Conservation (phyloP, 2,888 invertebrate species). For the Entomobrya proxima region DNA sequence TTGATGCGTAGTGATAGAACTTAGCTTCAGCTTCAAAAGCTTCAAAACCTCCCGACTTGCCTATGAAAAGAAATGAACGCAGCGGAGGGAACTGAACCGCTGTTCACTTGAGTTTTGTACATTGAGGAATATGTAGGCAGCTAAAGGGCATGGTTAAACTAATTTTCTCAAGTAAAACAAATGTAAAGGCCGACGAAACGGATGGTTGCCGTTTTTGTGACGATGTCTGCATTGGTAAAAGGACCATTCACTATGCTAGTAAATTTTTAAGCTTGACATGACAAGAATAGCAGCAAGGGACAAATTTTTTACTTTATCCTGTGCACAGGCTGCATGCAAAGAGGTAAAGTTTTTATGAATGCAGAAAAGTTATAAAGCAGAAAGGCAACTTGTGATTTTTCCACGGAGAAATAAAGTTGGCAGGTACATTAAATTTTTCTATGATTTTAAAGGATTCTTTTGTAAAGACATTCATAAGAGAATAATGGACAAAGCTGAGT, state of each 20-base stretch:
- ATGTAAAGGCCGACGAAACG: constrained; percentile 50
- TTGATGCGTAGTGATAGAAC: background rate
- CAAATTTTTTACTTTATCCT: no score
- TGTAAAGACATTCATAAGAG: background rate
- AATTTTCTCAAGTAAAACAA: constrained; percentile 59
- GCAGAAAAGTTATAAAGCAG: background rate
- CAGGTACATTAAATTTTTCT: background rate
- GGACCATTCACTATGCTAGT: no score
- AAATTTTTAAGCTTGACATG: no score
- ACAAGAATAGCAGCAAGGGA: no score
- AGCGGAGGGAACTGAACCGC: constrained; percentile 63
- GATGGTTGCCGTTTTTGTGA: background rate
- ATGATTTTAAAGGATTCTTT: background rate
- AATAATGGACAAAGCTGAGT: background rate
- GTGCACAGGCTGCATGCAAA: background rate
- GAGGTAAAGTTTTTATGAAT: background rate
- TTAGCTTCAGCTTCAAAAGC: background rate
- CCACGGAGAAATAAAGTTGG: background rate
- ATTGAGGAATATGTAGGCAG: background rate
- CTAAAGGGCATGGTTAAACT: constrained; percentile 49
- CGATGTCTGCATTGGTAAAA: no score
- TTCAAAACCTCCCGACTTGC: constrained; percentile 49
- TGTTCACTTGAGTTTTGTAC: constrained; percentile 2
- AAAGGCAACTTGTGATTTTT: background rate
- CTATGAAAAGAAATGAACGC: constrained; percentile 32